Percentiles rank a stretch among this genome's conserved stretches.
Conservation (phyloP, 2,888 invertebrate genomes). For the Lasioglossum zephyrum region DNA sequence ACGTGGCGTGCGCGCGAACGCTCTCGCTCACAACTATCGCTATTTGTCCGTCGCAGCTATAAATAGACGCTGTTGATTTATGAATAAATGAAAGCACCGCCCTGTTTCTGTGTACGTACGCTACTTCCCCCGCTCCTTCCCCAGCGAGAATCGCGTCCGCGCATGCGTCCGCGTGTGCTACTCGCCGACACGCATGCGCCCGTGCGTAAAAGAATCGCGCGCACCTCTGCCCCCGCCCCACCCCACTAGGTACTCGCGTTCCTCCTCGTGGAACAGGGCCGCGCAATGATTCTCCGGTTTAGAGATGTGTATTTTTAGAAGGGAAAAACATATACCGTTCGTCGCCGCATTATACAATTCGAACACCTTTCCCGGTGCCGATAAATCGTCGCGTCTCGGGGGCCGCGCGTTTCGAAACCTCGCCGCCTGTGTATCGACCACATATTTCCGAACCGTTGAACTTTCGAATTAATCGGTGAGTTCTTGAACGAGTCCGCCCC, state of each 20-base stretch:
- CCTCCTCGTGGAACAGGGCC: constrained; percentile 45
- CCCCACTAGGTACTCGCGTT: constrained; percentile 35
- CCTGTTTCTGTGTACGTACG: constrained; percentile 53
- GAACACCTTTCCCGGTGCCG: constrained; percentile 43
- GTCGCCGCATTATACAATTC: constrained; percentile 37
- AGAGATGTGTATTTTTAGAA: constrained; percentile 58
- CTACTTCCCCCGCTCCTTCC: constrained; percentile 17
- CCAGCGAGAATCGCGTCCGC: constrained; percentile 5
- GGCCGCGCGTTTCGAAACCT: background rate
- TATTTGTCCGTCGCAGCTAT: constrained; percentile 81
- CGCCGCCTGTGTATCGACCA: background rate
- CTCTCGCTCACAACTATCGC: constrained; percentile 75
- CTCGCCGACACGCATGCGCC: constrained; percentile 45
- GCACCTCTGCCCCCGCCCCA: background rate
- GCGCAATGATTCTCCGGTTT: constrained; percentile 57
- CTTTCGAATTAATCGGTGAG: constrained; percentile 17
- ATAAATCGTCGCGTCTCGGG: constrained; percentile 25
- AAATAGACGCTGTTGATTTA: constrained; percentile 82
- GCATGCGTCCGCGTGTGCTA: constrained; percentile 34
- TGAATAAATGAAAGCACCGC: constrained; percentile 82
- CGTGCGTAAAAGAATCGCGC: constrained; percentile 44
- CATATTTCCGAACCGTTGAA: constrained; percentile 7
- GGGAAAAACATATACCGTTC: constrained; percentile 35
- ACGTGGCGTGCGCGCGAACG: constrained; percentile 51
- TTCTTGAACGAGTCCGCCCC: background rate